These are phyloP conservation scores for Drosophila setifemur DNA, from an alignment of 1,140 invertebrate species.

Conservation along the genomic window DNA sequence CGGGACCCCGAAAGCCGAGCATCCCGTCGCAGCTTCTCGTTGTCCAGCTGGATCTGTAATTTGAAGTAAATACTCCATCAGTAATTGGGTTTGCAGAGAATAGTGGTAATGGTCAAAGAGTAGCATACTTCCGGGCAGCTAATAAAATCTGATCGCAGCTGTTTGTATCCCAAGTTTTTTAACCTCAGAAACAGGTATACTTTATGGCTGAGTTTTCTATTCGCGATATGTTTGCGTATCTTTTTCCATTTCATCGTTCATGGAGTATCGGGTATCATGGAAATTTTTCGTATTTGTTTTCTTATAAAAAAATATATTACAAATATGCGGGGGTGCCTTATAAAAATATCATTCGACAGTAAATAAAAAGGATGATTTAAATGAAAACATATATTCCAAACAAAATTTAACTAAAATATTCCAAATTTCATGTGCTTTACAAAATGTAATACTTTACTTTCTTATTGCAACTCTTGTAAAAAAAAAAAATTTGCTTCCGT, in stretches of 20 bases:
- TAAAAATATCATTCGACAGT: too few relatives aligned
- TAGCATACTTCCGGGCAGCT: slow-evolving; percentile 38
- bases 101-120: neutral
- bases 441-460: too few relatives aligned
- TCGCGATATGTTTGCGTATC: neutral
- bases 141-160: neutral
- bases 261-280: neutral
- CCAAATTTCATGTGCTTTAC: too few relatives aligned
- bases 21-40: slow-evolving; percentile 81
- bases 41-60: slow-evolving; percentile 80
- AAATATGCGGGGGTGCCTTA: too few relatives aligned
- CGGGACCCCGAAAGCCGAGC: slow-evolving; percentile 66
- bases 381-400: too few relatives aligned
- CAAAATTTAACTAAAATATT: too few relatives aligned
- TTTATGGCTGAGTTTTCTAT: neutral
- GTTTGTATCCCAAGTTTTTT: neutral
- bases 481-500: too few relatives aligned
- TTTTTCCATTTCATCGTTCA: slow-evolving; percentile 36
- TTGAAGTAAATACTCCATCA: neutral
- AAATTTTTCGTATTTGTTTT: neutral
- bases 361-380: too few relatives aligned
- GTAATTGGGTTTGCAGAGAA: neutral
- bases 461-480: too few relatives aligned
- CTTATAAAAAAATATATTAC: neutral
- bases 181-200: slow-evolving; percentile 8